Conservation (phyloP, 1,140 invertebrate genomes). For the Ceratosolen solmsi region DNA sequence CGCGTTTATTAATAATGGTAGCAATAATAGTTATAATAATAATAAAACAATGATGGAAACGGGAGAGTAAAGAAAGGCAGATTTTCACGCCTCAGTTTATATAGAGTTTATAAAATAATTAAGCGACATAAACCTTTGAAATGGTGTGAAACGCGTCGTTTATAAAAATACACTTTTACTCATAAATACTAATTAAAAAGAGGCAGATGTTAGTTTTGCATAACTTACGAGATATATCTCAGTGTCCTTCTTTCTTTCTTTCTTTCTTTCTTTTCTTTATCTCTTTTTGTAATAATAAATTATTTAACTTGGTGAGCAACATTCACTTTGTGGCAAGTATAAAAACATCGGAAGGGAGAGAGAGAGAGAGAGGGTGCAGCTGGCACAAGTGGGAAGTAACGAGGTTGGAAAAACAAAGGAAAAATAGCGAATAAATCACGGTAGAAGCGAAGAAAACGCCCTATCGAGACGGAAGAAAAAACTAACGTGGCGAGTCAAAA, state of each 20-base stretch:
- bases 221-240: conserved; percentile 1
- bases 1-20: not conserved
- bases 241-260: not conserved
- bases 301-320: not conserved
- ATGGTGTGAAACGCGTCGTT: not conserved
- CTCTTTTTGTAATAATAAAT: conserved; percentile 17
- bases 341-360: not conserved
- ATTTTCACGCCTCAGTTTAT: too few species aligned
- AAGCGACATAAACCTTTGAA: not conserved
- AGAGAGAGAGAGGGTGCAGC: not conserved
- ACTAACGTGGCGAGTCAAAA: conserved; percentile 17
- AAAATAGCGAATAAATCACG: conserved; percentile 37
- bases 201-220: conserved; percentile 1
- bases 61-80: too few species aligned
- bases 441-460: conserved; percentile 30
- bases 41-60: not conserved
- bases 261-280: not conserved
- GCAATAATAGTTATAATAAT: not conserved
- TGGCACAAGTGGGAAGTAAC: conserved; percentile 13
- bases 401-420: conserved; percentile 38
- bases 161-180: not conserved
- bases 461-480: conserved; percentile 35
- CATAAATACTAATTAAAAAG: conserved; percentile 5
- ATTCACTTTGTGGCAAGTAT: not conserved
- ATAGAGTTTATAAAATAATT: too few species aligned